Conservation (phyloP, 1,140 invertebrate genomes). For the Arion vulgaris region DNA sequence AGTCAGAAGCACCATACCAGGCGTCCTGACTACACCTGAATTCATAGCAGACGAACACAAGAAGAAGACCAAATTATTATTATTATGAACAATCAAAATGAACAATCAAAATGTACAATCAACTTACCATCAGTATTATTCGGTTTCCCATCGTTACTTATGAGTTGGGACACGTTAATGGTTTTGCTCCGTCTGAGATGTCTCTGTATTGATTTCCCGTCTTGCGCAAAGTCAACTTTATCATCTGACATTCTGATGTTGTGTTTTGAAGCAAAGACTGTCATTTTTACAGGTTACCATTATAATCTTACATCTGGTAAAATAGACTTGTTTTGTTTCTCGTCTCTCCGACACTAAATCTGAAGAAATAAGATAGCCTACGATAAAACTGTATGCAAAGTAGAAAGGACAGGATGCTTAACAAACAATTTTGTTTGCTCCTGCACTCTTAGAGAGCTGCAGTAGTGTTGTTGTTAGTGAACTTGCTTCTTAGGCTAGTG, state of each 20-base stretch:
- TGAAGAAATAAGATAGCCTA: neutral
- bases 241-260: slow-evolving; percentile 29
- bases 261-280: slow-evolving; percentile 8
- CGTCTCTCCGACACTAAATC: neutral
- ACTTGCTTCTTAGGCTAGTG: too few relatives aligned
- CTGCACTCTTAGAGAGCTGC: too few relatives aligned
- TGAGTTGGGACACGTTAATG: slow-evolving; percentile 22
- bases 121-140: slow-evolving; percentile 22
- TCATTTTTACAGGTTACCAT: slow-evolving; percentile 15
- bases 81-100: too few relatives aligned
- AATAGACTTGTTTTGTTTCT: neutral
- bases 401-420: too few relatives aligned
- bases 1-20: too few relatives aligned
- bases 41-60: too few relatives aligned
- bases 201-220: slow-evolving; percentile 13
- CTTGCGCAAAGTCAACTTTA: neutral
- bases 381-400: too few relatives aligned
- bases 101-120: neutral
- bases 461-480: too few relatives aligned
- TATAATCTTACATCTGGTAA: slow-evolving; percentile 11
- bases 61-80: too few relatives aligned
- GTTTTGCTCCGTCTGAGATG: slow-evolving; percentile 30
- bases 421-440: too few relatives aligned
- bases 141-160: neutral
- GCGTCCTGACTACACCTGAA: too few relatives aligned